A percentile compares a stretch with the other conserved stretches of the same genome.
Evolutionary conservation across 2,797 vertebrate species (phyloP).

Genomic region (Characodon lateralis): DNA sequence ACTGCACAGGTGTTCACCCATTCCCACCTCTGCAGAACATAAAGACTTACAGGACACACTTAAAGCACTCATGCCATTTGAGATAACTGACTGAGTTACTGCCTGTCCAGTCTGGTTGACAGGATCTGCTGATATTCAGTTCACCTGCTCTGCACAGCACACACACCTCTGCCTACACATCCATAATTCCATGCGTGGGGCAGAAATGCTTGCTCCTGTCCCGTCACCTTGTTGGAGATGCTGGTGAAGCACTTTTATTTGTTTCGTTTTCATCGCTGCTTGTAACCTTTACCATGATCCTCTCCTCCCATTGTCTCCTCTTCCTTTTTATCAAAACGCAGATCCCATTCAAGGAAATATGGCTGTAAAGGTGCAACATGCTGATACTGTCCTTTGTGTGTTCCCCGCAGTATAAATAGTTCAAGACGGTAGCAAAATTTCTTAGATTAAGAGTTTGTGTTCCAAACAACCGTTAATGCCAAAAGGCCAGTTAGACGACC

Average conservation of each 20-base stretch:
- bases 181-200: too few species aligned
- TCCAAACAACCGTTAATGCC: slow-evolving; percentile 19
- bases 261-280: slow-evolving; percentile 55
- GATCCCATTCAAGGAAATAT: not conserved
- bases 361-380: not conserved
- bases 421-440: slow-evolving; percentile 24
- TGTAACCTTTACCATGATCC: slow-evolving; percentile 59
- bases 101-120: not conserved
- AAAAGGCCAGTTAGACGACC: not conserved
- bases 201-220: not conserved
- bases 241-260: slow-evolving; percentile 62
- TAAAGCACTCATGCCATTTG: not conserved
- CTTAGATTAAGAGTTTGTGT: slow-evolving; percentile 15
- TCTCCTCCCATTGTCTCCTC: slow-evolving; percentile 35
- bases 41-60: not conserved
- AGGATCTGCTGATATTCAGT: not conserved
- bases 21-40: slow-evolving; percentile 10
- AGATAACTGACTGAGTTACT: not conserved
- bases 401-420: slow-evolving; percentile 45
- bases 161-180: too few species aligned
- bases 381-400: not conserved
- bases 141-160: not conserved
- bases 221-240: slow-evolving; percentile 1
- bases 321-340: not conserved
- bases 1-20: slow-evolving; percentile 40